These are phyloP conservation scores for Dasysyrphus tricinctus DNA, from an alignment of 2,888 invertebrate species.

Conservation along the genomic window DNA sequence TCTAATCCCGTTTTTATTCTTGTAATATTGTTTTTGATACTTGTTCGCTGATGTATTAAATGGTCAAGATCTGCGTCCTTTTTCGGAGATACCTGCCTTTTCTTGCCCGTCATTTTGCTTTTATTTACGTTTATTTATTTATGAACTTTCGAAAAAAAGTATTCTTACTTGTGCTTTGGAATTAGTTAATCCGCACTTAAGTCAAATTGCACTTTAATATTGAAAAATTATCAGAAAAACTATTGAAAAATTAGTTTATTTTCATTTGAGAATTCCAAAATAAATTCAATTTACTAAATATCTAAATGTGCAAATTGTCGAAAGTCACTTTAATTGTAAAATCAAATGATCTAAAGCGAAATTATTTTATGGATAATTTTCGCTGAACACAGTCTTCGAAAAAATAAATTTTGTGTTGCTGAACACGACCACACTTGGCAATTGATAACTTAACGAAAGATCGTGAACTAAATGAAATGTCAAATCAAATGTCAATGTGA, in stretches of 20 bases:
- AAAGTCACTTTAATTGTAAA: not conserved
- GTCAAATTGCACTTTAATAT: not conserved
- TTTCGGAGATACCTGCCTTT: not conserved
- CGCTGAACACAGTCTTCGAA: no score
- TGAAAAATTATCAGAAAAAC: not conserved
- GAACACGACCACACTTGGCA: no score
- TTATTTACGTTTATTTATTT: not conserved
- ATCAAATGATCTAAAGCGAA: not conserved
- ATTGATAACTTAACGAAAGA: no score
- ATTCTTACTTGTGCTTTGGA: not conserved
- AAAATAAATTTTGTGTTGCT: no score
- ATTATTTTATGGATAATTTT: no score
- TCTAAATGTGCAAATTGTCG: not conserved
- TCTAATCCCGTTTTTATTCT: not conserved
- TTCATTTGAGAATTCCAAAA: not conserved
- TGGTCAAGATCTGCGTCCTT: not conserved
- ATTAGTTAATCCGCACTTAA: not conserved
- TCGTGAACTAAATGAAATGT: no score
- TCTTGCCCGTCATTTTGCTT: not conserved
- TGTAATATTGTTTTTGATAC: not conserved
- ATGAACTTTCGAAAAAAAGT: not conserved
- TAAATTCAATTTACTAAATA: not conserved
- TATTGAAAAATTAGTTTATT: not conserved
- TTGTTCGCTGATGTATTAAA: not conserved
- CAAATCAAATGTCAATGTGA: no score